Evolutionary conservation across 2,797 vertebrate genomes (phyloP).

Genomic region (Toxotes lorentzi): DNA sequence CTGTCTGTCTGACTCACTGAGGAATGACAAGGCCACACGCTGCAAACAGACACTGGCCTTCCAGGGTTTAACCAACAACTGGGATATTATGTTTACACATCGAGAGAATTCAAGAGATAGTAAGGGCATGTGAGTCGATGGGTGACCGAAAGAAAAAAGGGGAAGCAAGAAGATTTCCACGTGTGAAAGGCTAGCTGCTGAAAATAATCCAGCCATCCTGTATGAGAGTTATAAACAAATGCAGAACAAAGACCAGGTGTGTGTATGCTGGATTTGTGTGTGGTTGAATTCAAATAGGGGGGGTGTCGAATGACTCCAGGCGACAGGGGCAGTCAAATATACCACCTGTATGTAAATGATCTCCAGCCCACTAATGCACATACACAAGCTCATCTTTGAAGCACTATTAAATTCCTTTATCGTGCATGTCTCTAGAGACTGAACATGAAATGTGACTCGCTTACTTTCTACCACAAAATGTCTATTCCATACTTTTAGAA

Average conservation of each 20-base stretch:
- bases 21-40: constrained; percentile 74
- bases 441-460: constrained; percentile 63
- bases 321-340: constrained; percentile 72
- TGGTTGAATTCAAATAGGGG: constrained; percentile 61
- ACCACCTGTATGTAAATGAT: constrained; percentile 84
- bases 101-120: constrained; percentile 41
- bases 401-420: constrained; percentile 55
- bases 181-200: constrained; percentile 34
- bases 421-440: constrained; percentile 33
- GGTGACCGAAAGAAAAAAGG: constrained; percentile 16
- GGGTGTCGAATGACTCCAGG: constrained; percentile 54
- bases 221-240: constrained; percentile 67
- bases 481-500: constrained; percentile 40
- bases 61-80: constrained; percentile 62
- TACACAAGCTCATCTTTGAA: constrained; percentile 36
- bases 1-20: constrained; percentile 59
- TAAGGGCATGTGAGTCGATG: constrained; percentile 25
- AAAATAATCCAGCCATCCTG: constrained; percentile 40
- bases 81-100: constrained; percentile 36
- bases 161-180: constrained; percentile 19
- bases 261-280: constrained; percentile 50
- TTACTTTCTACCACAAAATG: constrained; percentile 34
- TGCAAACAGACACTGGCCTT: constrained; percentile 72
- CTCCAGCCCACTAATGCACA: constrained; percentile 26
- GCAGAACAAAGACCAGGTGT: constrained; percentile 74